Base-by-base conservation (phyloP, 1,140 invertebrate species). In the Eupeodes corollae region DNA sequence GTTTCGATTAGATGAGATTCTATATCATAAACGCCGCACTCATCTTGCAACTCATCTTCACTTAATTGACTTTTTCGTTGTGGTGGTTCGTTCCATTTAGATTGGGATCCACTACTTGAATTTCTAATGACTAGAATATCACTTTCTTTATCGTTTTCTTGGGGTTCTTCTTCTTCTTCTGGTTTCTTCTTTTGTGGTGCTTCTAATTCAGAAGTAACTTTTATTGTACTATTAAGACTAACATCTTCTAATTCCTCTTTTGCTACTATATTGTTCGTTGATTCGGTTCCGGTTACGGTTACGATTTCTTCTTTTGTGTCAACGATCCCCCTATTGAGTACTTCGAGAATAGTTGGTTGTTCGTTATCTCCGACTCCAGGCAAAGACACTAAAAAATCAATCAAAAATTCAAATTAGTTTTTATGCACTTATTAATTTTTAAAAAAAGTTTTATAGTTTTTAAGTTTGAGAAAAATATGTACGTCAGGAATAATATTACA, bases 1-100 rank as follows among this genome's bases (percentile, higher is more conserved):
- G 57, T 62, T 52, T 67, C 63, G 33, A 67, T 67, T 13, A 67
- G 52, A 53, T 67, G 63, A 21, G 63, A 67, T 52, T 67, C 63
- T 15, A 67, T 62, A 50, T 67, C 61, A 14, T 14, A 41, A 21
- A 41, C 16, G 16, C n/a, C n/a, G n/a, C n/a, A n/a, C n/a, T 41
- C 13, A 40, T 44, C 11, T 26, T 32, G n/a, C 21, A 39, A n/a
- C 12, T 47, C 35, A 13, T 39, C 15, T 31, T 26, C 21, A 26
- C 8, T 26, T 26, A 26, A 26, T 26, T 26, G 21, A 26, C 21
- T 26, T 26, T 8, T 26, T 26, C 21, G 21, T 26, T 26, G 21
- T 26, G 21, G 21, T 49, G 26, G 10, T 39, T 49, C 33, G 42
- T 40, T 30, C 14, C 43, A 34, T 26, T 49, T 38, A 18, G 42